Percentiles rank a stretch among this genome's conserved stretches.
Conservation (phyloP, 2,797 vertebrate species). For the Sibirionetta formosa region DNA sequence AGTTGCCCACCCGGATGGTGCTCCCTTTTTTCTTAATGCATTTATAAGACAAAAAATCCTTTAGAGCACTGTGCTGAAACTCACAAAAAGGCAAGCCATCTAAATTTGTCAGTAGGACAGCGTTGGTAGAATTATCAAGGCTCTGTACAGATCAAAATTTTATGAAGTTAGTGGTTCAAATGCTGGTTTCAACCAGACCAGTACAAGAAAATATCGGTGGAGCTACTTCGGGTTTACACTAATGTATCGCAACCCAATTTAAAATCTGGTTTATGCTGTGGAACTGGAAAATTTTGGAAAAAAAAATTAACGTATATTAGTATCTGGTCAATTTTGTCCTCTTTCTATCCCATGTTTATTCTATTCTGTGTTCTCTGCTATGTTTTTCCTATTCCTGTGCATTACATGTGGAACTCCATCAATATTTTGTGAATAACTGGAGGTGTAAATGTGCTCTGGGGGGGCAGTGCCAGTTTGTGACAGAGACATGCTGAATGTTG, state of each 20-base stretch:
- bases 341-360: not conserved
- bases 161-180: not conserved
- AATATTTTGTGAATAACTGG: not conserved
- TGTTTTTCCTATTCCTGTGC: not conserved
- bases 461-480: not conserved
- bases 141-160: not conserved
- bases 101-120: not conserved
- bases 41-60: constrained; percentile 38
- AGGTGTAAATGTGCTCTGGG: not conserved
- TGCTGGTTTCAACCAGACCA: not conserved
- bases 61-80: constrained; percentile 11
- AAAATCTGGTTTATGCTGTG: not conserved
- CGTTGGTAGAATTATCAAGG: not conserved
- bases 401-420: too few species aligned
- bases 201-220: not conserved
- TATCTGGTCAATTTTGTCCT: not conserved
- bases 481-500: not conserved
- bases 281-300: not conserved
- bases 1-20: constrained; percentile 33
- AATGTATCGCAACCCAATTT: not conserved
- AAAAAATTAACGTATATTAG: not conserved
- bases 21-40: constrained; percentile 37
- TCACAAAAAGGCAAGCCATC: not conserved
- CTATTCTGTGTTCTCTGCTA: not conserved
- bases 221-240: not conserved